phyloP scores from a whole-genome alignment of 2,888 invertebrate genomes.

The Agonopterix subpropinquella region DNA sequence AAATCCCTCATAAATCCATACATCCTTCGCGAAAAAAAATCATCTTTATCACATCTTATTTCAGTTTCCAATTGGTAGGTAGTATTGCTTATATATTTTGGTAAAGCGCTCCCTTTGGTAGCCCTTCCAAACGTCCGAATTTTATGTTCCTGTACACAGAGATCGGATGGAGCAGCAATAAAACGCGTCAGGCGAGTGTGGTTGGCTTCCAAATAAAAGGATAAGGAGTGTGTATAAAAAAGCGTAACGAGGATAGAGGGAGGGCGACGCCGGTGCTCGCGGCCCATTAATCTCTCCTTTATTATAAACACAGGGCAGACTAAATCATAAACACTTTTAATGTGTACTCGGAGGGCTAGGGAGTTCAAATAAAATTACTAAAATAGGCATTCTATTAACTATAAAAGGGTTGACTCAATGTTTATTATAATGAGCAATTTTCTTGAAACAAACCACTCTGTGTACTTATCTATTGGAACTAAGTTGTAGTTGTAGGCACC shows the following conservation, averaged over 20 bases:
- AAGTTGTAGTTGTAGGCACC: no score
- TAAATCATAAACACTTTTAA: slow-evolving; percentile 64
- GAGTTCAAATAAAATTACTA: not conserved
- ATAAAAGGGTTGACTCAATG: no score
- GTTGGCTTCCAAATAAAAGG: slow-evolving; percentile 52
- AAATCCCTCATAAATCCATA: no score
- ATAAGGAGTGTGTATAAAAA: slow-evolving; percentile 45
- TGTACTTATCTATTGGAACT: no score
- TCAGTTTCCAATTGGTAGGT: no score
- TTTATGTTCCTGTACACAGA: slow-evolving; percentile 29
- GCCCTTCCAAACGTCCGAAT: slow-evolving; percentile 21
- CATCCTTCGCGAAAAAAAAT: no score
- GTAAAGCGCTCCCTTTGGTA: no score
- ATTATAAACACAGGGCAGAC: slow-evolving; percentile 63
- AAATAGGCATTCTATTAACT: not conserved
- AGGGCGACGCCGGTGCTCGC: slow-evolving; percentile 21
- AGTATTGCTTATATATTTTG: no score
- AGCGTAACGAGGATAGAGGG: slow-evolving; percentile 52
- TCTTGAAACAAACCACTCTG: no score
- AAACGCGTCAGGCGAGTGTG: slow-evolving; percentile 49
- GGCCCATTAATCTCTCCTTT: slow-evolving; percentile 62
- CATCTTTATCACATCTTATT: no score
- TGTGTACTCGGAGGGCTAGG: not conserved
- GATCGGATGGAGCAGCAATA: slow-evolving; percentile 50
- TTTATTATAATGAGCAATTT: no score